phyloP scores from a whole-genome alignment of 2,797 vertebrate species.

The Alectoris magna region DNA sequence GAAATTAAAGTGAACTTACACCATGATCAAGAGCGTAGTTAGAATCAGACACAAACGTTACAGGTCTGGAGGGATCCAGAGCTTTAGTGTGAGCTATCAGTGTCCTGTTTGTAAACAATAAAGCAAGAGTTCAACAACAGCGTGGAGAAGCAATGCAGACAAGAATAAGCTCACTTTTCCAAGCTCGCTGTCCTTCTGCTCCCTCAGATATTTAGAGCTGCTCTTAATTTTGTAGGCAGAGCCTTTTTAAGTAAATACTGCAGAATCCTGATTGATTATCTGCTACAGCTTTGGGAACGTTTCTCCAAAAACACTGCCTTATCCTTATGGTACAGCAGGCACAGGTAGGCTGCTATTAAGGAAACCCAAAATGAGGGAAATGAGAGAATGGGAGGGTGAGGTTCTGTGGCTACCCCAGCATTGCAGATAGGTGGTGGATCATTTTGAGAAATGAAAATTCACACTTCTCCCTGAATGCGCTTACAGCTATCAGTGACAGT shows the following conservation, averaged over 20 bases:
- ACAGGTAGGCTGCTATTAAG: not conserved
- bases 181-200: not conserved
- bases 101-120: constrained; percentile 81
- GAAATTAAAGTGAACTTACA: constrained; percentile 82
- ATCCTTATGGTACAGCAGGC: not conserved
- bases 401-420: not conserved
- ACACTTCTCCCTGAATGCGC: not conserved
- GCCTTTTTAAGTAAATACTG: not conserved
- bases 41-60: constrained; percentile 88
- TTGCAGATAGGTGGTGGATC: not conserved
- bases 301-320: not conserved
- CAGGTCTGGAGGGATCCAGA: constrained; percentile 88
- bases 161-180: not conserved
- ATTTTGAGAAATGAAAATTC: not conserved
- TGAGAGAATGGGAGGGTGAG: not conserved
- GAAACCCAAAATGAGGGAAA: not conserved
- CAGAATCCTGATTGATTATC: not conserved
- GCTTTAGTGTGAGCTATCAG: constrained; percentile 89
- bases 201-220: not conserved
- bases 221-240: not conserved
- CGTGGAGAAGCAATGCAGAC: not conserved
- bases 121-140: constrained; percentile 36
- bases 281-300: not conserved
- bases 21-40: constrained; percentile 87
- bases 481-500: not conserved